These are phyloP conservation scores for Notodonta ziczac DNA, from an alignment of 2,888 invertebrate genomes.

Conservation along the genomic window DNA sequence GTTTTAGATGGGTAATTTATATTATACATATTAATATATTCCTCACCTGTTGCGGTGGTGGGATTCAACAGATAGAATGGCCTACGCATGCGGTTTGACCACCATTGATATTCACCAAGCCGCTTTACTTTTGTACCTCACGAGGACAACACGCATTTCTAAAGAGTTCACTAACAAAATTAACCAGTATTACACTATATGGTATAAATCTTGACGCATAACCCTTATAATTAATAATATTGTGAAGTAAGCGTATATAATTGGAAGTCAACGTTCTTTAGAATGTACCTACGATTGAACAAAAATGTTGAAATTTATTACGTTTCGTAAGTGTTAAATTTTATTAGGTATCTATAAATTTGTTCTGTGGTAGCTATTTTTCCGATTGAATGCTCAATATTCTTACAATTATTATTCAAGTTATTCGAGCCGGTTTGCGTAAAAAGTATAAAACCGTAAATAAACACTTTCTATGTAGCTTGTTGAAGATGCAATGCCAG, in stretches of 20 bases:
- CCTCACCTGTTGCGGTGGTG: constrained; percentile 47
- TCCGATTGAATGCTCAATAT: constrained; percentile 53
- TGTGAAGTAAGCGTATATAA: neutral
- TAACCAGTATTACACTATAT: constrained; percentile 57
- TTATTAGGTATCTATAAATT: constrained; percentile 24
- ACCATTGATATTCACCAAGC: constrained; percentile 25
- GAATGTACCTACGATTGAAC: constrained; percentile 6
- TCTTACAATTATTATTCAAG: constrained; percentile 25
- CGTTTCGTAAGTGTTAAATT: constrained; percentile 33
- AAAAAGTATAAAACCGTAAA: constrained; percentile 17
- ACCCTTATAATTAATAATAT: constrained; percentile 10
- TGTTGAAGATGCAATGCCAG: constrained; percentile 46
- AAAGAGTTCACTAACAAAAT: constrained; percentile 48
- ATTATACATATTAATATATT: constrained; percentile 47
- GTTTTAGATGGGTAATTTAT: constrained; percentile 52
- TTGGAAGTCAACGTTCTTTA: neutral
- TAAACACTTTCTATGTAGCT: constrained; percentile 30
- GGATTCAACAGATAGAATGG: constrained; percentile 45
- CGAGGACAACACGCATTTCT: constrained; percentile 43
- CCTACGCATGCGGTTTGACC: constrained; percentile 48
- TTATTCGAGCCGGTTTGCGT: constrained; percentile 25
- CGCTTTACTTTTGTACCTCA: constrained; percentile 58
- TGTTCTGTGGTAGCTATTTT: constrained; percentile 32
- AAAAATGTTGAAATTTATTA: constrained; percentile 22
- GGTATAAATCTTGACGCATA: constrained; percentile 13